phyloP scores from a whole-genome alignment of 2,113 vertebrate species.

The Columbina picui region DNA sequence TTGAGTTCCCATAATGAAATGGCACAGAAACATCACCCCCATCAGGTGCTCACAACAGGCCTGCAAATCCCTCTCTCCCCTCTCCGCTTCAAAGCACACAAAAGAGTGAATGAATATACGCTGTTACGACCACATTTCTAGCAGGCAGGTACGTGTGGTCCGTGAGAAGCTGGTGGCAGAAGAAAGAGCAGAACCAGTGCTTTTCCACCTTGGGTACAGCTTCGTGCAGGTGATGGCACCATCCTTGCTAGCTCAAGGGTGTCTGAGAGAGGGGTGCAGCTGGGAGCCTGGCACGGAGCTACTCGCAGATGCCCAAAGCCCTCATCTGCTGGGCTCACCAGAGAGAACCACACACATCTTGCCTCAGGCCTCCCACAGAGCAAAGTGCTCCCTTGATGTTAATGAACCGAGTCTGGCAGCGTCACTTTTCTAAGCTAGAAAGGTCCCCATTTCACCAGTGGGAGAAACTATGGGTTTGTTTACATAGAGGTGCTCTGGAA shows the following conservation, averaged over 20 bases:
- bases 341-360: accelerated
- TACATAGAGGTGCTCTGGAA: not conserved
- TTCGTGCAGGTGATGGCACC: not conserved
- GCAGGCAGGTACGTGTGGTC: accelerated
- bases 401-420: not conserved
- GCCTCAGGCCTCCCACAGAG: not conserved
- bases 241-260: not conserved
- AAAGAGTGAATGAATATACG: not conserved
- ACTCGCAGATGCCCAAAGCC: not conserved
- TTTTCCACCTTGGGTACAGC: accelerated
- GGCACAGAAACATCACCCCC: not conserved
- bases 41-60: not conserved
- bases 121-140: not conserved
- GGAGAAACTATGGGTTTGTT: not conserved
- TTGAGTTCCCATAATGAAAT: not conserved
- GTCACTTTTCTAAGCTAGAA: not conserved
- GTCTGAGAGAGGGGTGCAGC: not conserved
- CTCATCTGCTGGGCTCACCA: accelerated
- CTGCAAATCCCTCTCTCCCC: not conserved
- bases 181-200: not conserved
- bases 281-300: not conserved
- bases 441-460: not conserved
- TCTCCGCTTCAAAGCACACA: not conserved
- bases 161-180: not conserved
- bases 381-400: not conserved